Evolutionary conservation across 2,888 invertebrate genomes (phyloP).

Genomic region (Drosophila longiperda): DNA sequence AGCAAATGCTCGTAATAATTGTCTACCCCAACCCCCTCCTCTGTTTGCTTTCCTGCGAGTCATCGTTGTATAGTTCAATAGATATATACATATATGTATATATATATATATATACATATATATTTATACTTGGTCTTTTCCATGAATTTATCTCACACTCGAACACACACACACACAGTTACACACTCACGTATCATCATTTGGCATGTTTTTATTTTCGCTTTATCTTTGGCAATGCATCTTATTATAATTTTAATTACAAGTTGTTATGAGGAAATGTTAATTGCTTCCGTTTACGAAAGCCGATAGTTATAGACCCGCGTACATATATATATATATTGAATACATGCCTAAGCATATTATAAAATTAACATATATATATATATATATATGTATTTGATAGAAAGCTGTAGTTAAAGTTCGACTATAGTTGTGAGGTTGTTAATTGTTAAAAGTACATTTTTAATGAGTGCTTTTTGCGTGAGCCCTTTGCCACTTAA

Average conservation of each 20-base stretch:
- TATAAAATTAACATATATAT: neutral
- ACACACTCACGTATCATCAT: slow-evolving; percentile 54
- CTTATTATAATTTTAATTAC: slow-evolving; percentile 82
- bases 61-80: slow-evolving; percentile 59
- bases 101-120: slow-evolving; percentile 14
- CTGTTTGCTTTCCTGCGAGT: slow-evolving; percentile 32
- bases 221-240: slow-evolving; percentile 71
- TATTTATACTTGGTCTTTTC: slow-evolving; percentile 34
- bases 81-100: slow-evolving; percentile 19
- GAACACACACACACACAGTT: slow-evolving; percentile 16
- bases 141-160: slow-evolving; percentile 53
- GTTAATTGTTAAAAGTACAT: neutral
- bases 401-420: neutral
- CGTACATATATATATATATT: slow-evolving; percentile 6
- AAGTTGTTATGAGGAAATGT: slow-evolving; percentile 73
- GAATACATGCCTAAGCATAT: neutral
- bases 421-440: neutral
- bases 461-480: neutral
- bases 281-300: slow-evolving; percentile 80
- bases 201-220: slow-evolving; percentile 68
- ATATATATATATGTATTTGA: neutral
- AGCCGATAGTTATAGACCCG: slow-evolving; percentile 28
- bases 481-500: neutral
- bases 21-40: slow-evolving; percentile 39
- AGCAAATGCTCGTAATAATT: slow-evolving; percentile 73